phyloP scores from a whole-genome alignment of 2,113 vertebrate genomes.

The Lepus timidus region DNA sequence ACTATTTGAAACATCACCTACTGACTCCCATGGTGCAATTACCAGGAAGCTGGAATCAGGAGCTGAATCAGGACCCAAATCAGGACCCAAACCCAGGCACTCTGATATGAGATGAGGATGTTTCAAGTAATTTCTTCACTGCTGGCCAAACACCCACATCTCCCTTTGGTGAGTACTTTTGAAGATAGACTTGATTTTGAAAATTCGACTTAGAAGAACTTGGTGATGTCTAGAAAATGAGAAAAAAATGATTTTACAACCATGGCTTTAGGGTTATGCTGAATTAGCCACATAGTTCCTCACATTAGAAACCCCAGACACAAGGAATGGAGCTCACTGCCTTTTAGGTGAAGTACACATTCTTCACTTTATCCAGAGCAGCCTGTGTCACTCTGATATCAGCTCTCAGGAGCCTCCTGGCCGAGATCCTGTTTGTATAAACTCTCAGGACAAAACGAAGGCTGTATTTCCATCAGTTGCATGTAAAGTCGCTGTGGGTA shows the following conservation, averaged over 20 bases:
- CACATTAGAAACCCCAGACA: not conserved
- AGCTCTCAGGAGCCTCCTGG: not conserved
- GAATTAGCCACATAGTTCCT: not conserved
- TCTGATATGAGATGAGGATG: too few species aligned
- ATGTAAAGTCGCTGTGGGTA: too few species aligned
- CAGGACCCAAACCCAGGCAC: too few species aligned
- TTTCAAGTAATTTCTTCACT: too few species aligned
- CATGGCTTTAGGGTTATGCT: not conserved
- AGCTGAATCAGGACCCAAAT: too few species aligned
- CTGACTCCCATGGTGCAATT: too few species aligned
- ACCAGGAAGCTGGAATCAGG: too few species aligned
- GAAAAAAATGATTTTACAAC: not conserved
- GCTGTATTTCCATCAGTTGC: not conserved
- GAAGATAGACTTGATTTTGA: slow-evolving; percentile 1
- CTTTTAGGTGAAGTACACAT: not conserved
- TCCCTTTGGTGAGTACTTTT: not conserved
- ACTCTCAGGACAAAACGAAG: not conserved
- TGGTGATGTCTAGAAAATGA: not conserved
- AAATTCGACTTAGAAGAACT: slow-evolving; percentile 47
- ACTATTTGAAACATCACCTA: too few species aligned
- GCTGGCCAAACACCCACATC: too few species aligned
- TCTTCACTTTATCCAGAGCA: not conserved
- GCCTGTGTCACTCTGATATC: not conserved
- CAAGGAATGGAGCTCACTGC: not conserved
- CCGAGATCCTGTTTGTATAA: not conserved